Evolutionary conservation across 2,888 invertebrate genomes (phyloP).

Genomic region (Lasioglossum figueresi): DNA sequence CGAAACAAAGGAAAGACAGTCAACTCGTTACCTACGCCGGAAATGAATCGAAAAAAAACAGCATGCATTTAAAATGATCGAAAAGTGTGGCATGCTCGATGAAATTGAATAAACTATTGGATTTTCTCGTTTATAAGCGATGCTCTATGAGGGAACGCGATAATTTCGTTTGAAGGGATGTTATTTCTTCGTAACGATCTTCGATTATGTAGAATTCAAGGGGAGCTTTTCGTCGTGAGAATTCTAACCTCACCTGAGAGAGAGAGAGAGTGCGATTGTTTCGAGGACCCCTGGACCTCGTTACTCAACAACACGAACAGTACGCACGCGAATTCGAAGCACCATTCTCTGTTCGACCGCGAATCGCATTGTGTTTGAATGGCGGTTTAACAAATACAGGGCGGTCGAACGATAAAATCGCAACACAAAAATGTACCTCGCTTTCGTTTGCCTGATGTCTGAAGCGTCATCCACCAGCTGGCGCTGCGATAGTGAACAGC

Average conservation of each 20-base stretch:
- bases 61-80: background rate
- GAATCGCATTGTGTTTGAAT: conserved; percentile 45
- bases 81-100: background rate
- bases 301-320: conserved; percentile 16
- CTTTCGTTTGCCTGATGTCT: conserved; percentile 31
- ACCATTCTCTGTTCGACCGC: conserved; percentile 31
- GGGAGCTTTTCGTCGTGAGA: conserved; percentile 25
- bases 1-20: background rate
- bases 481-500: conserved; percentile 61
- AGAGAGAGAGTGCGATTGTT: conserved; percentile 20
- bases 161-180: background rate
- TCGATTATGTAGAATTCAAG: conserved; percentile 17
- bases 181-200: conserved; percentile 14
- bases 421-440: conserved; percentile 42
- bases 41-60: conserved; percentile 6
- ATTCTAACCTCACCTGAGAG: conserved; percentile 68
- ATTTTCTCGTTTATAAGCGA: background rate
- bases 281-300: conserved; percentile 23
- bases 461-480: conserved; percentile 58
- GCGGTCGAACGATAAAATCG: conserved; percentile 22
- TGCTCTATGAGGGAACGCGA: background rate
- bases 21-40: background rate
- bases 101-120: background rate
- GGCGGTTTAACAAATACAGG: conserved; percentile 12
- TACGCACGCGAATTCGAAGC: conserved; percentile 25